Evolutionary conservation across 2,797 vertebrate genomes (phyloP).

Genomic region (Centroberyx gerrardi): DNA sequence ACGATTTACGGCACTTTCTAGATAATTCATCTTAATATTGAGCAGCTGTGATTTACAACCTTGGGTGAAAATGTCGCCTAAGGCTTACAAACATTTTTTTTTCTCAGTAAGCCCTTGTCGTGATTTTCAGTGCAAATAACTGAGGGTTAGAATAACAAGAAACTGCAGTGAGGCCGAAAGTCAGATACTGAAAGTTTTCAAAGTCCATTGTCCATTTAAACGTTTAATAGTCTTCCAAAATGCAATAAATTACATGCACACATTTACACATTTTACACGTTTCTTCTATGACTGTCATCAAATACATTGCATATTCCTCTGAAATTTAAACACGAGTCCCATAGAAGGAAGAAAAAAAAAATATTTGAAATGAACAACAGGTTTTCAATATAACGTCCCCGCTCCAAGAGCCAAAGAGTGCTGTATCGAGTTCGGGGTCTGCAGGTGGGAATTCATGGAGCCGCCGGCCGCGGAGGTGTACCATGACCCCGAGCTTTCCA

Average conservation of each 20-base stretch:
- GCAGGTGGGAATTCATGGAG: constrained; percentile 92
- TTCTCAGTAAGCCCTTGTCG: constrained; percentile 50
- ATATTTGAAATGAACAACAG: constrained; percentile 68
- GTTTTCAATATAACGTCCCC: constrained; percentile 96
- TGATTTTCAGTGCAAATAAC: constrained; percentile 60
- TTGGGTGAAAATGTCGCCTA: constrained; percentile 40
- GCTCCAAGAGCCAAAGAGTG: constrained; percentile 96
- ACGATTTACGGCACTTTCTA: constrained; percentile 5
- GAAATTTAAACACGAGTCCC: constrained; percentile 93
- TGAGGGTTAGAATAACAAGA: constrained; percentile 60
- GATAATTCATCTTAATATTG: constrained; percentile 10
- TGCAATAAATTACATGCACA: constrained; percentile 99
- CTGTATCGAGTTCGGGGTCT: constrained; percentile 94
- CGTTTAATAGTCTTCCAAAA: constrained; percentile 94
- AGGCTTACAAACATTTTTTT: constrained; percentile 43
- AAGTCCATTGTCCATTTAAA: constrained; percentile 93
- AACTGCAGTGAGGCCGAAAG: constrained; percentile 89
- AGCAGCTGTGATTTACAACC: constrained; percentile 65
- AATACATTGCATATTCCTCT: constrained; percentile 95
- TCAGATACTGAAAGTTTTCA: constrained; percentile 93
- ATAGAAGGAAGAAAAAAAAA: constrained; percentile 82
- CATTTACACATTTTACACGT: constrained; percentile 96
- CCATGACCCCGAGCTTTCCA: constrained; percentile 96
- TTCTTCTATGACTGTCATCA: constrained; percentile 90
- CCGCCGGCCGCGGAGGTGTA: constrained; percentile 87